Evolutionary conservation across 2,113 vertebrate species (phyloP).

Genomic region (Propithecus coquereli): DNA sequence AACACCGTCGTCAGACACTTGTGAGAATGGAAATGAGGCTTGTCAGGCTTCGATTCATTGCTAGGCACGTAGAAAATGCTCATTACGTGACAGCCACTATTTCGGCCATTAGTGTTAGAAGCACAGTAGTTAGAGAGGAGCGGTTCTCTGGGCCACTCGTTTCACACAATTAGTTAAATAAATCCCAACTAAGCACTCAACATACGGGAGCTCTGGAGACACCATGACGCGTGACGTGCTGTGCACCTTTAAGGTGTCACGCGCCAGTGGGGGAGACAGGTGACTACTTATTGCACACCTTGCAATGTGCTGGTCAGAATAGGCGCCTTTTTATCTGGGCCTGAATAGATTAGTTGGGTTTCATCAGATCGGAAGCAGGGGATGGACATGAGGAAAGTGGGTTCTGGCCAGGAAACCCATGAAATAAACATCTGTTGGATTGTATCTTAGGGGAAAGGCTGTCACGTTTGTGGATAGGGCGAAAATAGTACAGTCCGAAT

Average conservation of each 20-base stretch:
- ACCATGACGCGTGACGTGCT: background rate
- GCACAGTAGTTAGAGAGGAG: background rate
- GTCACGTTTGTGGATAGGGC: background rate
- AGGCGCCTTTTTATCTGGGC: background rate
- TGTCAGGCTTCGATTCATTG: background rate
- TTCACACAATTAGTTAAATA: background rate
- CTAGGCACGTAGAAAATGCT: background rate
- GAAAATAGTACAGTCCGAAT: background rate
- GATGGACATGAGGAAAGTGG: background rate
- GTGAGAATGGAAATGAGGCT: background rate
- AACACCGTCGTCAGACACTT: background rate
- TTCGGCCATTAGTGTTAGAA: background rate
- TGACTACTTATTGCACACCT: background rate
- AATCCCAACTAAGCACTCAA: background rate
- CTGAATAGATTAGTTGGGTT: background rate
- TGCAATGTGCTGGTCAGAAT: background rate
- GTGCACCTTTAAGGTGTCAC: background rate
- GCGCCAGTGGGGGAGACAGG: background rate
- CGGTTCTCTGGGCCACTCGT: background rate
- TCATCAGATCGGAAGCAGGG: background rate
- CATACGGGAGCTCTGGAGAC: background rate
- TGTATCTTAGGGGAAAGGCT: background rate
- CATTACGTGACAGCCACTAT: fast-evolving
- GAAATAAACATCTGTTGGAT: background rate
- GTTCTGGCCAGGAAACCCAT: background rate